These are phyloP conservation scores for Drosophila suzukii DNA, from an alignment of 1,140 invertebrate genomes.

Conservation along the genomic window DNA sequence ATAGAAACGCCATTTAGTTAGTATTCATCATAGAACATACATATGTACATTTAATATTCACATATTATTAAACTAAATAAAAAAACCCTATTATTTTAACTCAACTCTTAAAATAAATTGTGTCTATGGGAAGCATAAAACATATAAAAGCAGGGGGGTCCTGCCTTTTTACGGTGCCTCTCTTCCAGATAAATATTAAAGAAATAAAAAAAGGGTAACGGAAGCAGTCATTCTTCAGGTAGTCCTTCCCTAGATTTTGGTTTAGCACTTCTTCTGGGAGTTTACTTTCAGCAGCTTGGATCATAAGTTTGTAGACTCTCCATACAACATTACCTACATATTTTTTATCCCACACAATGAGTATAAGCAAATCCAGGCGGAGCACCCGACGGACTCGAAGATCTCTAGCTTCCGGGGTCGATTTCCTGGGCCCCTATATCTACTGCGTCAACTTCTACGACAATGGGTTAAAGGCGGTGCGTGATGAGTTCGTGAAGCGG, in stretches of 20 bases:
- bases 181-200: too few species aligned
- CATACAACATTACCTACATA: slow-evolving; percentile 8
- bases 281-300: slow-evolving; percentile 16
- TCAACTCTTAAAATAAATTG: background rate
- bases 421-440: slow-evolving; percentile 16
- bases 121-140: background rate
- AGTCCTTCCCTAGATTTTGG: background rate
- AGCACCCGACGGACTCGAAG: slow-evolving; percentile 8
- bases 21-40: slow-evolving; percentile 12
- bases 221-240: too few species aligned
- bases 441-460: slow-evolving; percentile 72
- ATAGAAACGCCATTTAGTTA: slow-evolving; percentile 63
- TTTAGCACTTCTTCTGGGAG: slow-evolving; percentile 4
- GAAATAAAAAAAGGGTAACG: too few species aligned
- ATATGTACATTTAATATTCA: background rate
- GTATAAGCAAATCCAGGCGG: slow-evolving; percentile 12
- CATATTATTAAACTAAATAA: slow-evolving; percentile 17
- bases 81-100: background rate
- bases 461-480: slow-evolving; percentile 54
- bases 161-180: too few species aligned
- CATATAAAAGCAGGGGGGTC: too few species aligned
- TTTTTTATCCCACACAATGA: slow-evolving; percentile 21
- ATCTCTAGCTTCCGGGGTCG: too few species aligned
- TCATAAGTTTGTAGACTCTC: slow-evolving; percentile 12
- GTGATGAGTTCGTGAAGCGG: slow-evolving; percentile 59